Base-by-base conservation (phyloP, 1,140 invertebrate species). In the Caenorhabditis latens region DNA sequence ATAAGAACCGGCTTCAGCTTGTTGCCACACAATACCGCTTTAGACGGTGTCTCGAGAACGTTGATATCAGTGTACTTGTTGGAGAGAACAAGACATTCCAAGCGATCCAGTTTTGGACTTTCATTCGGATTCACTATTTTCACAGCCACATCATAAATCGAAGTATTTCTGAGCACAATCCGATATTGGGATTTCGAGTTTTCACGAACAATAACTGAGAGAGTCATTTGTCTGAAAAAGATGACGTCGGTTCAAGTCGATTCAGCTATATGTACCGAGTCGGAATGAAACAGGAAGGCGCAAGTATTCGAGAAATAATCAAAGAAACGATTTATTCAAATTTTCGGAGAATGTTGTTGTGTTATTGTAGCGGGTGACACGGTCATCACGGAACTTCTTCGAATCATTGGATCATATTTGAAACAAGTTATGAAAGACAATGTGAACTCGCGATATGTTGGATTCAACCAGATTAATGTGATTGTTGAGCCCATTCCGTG, bases 41-140 rank as follows among this genome's bases (percentile, higher is more conserved):
- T 79, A 46, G 71, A 79, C 46, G 71, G 71, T 79, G 71, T 79
- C 46, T 79, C 71, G 46, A 79, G 71, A 50, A 79, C 40, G 19
- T 19, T 53, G 71, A 79, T 53, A 32, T 79, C 71, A 21, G 71
- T 79, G 71, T 79, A 79, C 71, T 79, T 79, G 46, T 79, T 79
- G n/a, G 71, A 79, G 7, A 79, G 21, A 79, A 79, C 71, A 21
- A 79, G 71, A 50, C 71, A 79, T 79, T 79, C 71, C 46, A 32
- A 79, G 53, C 46, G 71, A 48, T 79, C 71, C 43, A 79, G 71
- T 53, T 79, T 79, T 50, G 71, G 71, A 42, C 71, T 79, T 50
- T 79, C 46, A 24, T 79, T 79, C 46, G 43, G 71, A 50, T 79
- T 79, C 46, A 79, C 71, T 46, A 79, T 79, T 21, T 79, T 79